Evolutionary conservation across 2,888 invertebrate species (phyloP), one percentile per base, ranked within the genome.

Genomic region (Arenicola marina): DNA sequence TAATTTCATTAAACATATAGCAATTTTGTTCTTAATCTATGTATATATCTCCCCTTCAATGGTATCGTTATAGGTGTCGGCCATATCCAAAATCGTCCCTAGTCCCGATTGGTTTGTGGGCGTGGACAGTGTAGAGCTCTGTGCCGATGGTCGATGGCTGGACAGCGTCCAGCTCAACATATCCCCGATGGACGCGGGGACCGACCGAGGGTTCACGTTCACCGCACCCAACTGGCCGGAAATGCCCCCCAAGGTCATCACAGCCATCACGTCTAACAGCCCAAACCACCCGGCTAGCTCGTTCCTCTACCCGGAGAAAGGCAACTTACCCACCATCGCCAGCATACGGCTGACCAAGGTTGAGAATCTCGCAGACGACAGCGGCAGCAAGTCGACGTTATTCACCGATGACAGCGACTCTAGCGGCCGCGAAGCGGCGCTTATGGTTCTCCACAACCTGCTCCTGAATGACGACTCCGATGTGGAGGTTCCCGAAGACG

Each of bases 191-290:
- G 95, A 95, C 84, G 95, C 93, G 18, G 95, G 95, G 57, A 94
- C 93, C 48, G 95, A 95, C 87, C 92, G 93, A 84, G 95, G 95
- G 2, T 92, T 95, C 86, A 95, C 95, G 58, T 96, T 95, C 85
- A 95, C 95, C 24, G 92, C 95, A n/a, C 94, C 94, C 56, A 93
- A 94, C 86, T 95, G 95, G 95, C 92, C 92, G 58, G 93, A 93
- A 26, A 90, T 91, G 56, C 95, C 95, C 1, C 92, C 91, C 82
- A 92, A 93, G 71, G 90, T 91, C 71, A 92, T 94, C 72, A 91
- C 92, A 85, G 88, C 91, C 76, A 93, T 96, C 84, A 94, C 94
- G 34, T 90, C 93, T 53, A 89, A 89, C 71, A 91, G 91, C 83
- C 95, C 95, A 11, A 90, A 91, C 63, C 95, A 95, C 86, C 93